Evolutionary conservation across 2,797 vertebrate genomes (phyloP).

Genomic region (Darevskia mixta): DNA sequence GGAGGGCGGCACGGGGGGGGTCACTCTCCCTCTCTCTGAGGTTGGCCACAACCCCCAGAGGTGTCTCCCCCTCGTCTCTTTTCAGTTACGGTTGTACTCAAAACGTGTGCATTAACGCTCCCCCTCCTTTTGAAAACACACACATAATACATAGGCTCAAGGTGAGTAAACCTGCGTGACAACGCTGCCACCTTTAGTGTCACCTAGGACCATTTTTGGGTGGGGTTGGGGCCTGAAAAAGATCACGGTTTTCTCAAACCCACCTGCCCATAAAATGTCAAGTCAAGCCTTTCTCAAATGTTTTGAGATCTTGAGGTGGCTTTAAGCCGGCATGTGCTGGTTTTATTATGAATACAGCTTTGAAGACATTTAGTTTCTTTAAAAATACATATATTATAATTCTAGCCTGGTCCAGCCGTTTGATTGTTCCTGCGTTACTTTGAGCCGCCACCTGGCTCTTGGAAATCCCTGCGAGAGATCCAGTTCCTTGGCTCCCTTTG

Average conservation of each 20-base stretch:
- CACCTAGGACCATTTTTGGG: background rate
- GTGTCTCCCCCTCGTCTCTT: constrained; percentile 62
- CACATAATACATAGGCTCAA: constrained; percentile 33
- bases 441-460: constrained; percentile 65
- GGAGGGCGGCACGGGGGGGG: background rate
- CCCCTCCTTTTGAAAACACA: constrained; percentile 30
- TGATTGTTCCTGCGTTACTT: constrained; percentile 60
- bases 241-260: accelerated
- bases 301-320: constrained; percentile 48
- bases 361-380: constrained; percentile 63
- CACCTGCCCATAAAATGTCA: background rate
- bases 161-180: background rate
- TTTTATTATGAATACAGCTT: constrained; percentile 69
- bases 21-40: constrained; percentile 22
- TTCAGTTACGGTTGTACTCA: constrained; percentile 47
- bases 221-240: background rate
- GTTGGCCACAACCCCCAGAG: constrained; percentile 60
- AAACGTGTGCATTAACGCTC: constrained; percentile 11
- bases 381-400: background rate
- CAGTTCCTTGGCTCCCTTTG: constrained; percentile 31
- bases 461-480: constrained; percentile 45
- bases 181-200: background rate
- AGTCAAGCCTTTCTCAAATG: background rate
- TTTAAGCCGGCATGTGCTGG: constrained; percentile 63
- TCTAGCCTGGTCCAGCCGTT: constrained; percentile 49